A percentile compares a stretch with the other conserved stretches of the same genome.
Evolutionary conservation across 2,797 vertebrate species (phyloP).

Genomic region (Scolopax rusticola): DNA sequence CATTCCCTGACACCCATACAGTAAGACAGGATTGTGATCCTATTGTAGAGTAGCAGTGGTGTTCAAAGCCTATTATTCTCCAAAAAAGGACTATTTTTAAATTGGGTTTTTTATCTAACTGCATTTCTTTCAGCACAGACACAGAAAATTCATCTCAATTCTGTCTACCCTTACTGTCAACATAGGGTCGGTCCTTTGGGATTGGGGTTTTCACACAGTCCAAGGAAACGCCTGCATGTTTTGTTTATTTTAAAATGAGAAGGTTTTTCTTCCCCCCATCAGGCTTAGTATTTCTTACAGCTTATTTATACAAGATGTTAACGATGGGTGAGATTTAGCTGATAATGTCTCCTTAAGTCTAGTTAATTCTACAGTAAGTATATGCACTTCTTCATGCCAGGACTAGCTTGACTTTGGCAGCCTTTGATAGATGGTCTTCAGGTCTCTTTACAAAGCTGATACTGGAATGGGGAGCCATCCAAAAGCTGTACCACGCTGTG

Average conservation of each 20-base stretch:
- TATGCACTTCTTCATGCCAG: background rate
- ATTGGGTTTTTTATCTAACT: background rate
- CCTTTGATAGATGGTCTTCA: background rate
- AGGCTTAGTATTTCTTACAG: conserved; percentile 1
- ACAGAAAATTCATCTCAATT: background rate
- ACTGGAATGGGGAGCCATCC: background rate
- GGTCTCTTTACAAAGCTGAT: background rate
- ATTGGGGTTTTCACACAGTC: background rate
- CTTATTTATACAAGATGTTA: conserved; percentile 38
- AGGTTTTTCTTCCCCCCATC: background rate
- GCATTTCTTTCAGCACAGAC: background rate
- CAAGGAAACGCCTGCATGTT: background rate
- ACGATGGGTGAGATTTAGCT: background rate
- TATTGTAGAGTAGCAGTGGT: background rate
- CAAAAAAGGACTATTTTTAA: background rate
- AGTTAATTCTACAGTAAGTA: conserved; percentile 39
- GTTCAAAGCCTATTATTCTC: background rate
- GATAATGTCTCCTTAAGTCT: conserved; percentile 19
- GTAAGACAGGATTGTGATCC: background rate
- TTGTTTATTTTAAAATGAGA: conserved; percentile 3
- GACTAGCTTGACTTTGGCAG: background rate
- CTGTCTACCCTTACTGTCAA: background rate
- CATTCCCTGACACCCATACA: background rate
- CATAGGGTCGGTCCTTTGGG: background rate
- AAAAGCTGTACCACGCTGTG: background rate